Conservation (phyloP, 2,888 invertebrate genomes). For the Gisinianus flammeolus region DNA sequence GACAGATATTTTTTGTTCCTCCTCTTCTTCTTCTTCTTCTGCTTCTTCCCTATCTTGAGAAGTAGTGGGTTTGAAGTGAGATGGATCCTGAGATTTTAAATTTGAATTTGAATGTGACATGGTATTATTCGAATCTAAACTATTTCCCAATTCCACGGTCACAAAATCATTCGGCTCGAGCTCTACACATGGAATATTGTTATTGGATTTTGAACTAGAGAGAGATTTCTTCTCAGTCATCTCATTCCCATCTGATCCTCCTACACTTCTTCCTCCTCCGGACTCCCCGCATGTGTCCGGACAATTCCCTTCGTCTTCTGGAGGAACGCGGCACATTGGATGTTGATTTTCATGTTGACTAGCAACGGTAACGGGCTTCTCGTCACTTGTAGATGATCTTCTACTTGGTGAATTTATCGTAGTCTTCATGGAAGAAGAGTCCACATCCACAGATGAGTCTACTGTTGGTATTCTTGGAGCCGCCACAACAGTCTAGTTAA, state of each 20-base stretch:
- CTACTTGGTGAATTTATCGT: slow-evolving; percentile 21
- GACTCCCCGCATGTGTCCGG: slow-evolving; percentile 3
- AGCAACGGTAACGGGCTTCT: not conserved
- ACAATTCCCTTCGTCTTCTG: slow-evolving; percentile 20
- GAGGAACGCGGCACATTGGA: slow-evolving; percentile 41
- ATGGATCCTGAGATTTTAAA: not conserved
- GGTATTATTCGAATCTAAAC: not conserved
- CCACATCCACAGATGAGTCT: slow-evolving; percentile 20
- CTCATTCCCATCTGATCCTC: not conserved
- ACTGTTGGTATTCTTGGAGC: slow-evolving; percentile 32
- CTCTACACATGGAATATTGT: not conserved
- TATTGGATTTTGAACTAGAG: slow-evolving; percentile 13
- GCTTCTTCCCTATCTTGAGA: not conserved
- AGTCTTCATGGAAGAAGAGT: slow-evolving; percentile 6
- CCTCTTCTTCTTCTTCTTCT: not conserved
- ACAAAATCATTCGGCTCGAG: not conserved
- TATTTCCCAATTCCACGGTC: not conserved
- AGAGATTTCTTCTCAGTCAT: slow-evolving; percentile 24
- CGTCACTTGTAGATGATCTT: slow-evolving; percentile 32
- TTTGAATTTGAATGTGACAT: not conserved
- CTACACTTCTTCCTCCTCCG: not conserved
- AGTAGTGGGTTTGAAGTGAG: not conserved
- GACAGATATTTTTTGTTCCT: not conserved
- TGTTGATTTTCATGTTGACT: slow-evolving; percentile 40
- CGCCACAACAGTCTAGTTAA: slow-evolving; percentile 48